phyloP scores from a whole-genome alignment of 2,888 invertebrate species.

The Willowsia nigromaculata region DNA sequence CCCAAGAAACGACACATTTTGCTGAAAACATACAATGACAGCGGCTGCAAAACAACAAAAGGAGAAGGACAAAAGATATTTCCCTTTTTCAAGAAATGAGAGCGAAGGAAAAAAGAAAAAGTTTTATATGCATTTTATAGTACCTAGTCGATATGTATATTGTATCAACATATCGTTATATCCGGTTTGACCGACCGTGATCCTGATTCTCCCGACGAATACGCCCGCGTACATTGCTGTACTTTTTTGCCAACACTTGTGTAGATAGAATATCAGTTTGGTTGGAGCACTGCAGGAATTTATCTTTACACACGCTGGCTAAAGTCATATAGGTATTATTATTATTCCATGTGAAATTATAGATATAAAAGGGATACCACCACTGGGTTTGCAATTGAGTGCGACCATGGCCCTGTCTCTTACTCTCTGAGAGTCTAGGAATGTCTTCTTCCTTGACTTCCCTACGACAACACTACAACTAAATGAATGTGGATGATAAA shows the following conservation, averaged over 20 bases:
- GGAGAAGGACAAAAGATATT: conserved; percentile 10
- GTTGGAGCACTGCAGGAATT: no score
- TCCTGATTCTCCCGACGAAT: not conserved
- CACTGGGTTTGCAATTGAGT: not conserved
- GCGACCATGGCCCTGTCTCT: conserved; percentile 47
- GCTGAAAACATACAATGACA: not conserved
- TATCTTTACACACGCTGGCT: no score
- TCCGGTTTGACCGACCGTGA: conserved; percentile 63
- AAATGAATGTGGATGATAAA: not conserved
- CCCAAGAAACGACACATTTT: not conserved
- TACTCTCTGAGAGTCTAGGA: not conserved
- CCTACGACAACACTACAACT: conserved; percentile 9
- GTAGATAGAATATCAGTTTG: no score
- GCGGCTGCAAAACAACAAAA: not conserved
- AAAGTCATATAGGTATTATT: no score
- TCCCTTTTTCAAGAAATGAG: not conserved
- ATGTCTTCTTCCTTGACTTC: not conserved
- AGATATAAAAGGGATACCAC: no score
- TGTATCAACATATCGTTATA: not conserved
- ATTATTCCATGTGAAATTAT: no score
- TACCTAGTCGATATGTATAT: not conserved
- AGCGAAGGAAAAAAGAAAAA: not conserved
- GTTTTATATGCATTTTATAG: not conserved
- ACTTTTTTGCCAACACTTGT: not conserved
- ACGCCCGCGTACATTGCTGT: conserved; percentile 37